phyloP scores from a whole-genome alignment of 37 sponge, comb jelly and placozoan genomes.

The Agelas oroides region DNA sequence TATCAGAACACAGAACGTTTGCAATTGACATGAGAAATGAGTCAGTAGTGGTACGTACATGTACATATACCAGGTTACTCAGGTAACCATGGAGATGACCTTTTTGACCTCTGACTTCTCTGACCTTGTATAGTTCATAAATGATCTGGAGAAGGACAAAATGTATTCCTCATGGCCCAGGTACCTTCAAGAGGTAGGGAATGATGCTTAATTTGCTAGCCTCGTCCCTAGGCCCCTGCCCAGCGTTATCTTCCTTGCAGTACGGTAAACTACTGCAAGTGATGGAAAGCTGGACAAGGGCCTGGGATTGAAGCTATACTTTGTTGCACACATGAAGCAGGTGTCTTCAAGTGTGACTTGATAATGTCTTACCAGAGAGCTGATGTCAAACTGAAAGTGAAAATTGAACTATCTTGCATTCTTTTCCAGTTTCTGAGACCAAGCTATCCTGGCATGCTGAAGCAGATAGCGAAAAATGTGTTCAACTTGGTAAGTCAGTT shows the following conservation, averaged over 20 bases:
- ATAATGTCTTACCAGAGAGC: too few species aligned
- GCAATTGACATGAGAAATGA: slow-evolving; percentile 85
- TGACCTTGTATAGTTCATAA: slow-evolving; percentile 66
- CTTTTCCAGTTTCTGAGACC: slow-evolving; percentile 66
- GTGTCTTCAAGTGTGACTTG: too few species aligned
- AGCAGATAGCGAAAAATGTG: slow-evolving; percentile 87
- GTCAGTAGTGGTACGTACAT: slow-evolving; percentile 66
- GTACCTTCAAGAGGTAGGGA: slow-evolving; percentile 71
- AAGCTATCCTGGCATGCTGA: slow-evolving; percentile 86
- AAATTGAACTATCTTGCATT: background rate
- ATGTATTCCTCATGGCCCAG: slow-evolving; percentile 81
- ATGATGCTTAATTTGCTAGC: too few species aligned
- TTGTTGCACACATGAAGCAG: too few species aligned
- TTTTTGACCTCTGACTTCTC: too few species aligned
- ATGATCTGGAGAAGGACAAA: slow-evolving; percentile 88
- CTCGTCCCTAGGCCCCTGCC: background rate
- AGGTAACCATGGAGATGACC: too few species aligned
- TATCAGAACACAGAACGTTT: slow-evolving; percentile 19
- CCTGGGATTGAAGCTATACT: too few species aligned
- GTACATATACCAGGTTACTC: background rate
- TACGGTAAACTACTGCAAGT: too few species aligned
- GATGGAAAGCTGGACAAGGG: too few species aligned
- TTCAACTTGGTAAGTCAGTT: slow-evolving; percentile 77
- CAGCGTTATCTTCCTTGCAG: too few species aligned
- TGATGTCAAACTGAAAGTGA: too few species aligned